Percentiles rank a stretch among this genome's conserved stretches.
Evolutionary conservation across 2,797 vertebrate species (phyloP).

Genomic region (Myripristis jacobus): DNA sequence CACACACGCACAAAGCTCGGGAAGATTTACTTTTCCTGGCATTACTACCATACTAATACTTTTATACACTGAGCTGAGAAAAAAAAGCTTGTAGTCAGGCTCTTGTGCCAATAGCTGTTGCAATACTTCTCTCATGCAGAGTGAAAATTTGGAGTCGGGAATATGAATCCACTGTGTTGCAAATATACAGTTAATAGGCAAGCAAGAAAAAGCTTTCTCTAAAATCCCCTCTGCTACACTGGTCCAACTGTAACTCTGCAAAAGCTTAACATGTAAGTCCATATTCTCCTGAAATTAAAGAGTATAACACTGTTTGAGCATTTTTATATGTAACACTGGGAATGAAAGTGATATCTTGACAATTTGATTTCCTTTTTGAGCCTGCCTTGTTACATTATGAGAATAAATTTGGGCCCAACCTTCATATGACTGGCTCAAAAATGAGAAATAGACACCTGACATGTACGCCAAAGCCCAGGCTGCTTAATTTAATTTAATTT

Average conservation of each 20-base stretch:
- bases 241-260: constrained; percentile 18
- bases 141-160: constrained; percentile 62
- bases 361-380: not conserved
- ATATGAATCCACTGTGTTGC: constrained; percentile 60
- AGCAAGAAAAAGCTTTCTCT: constrained; percentile 50
- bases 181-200: constrained; percentile 53
- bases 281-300: too few relatives aligned
- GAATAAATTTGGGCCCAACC: too few relatives aligned
- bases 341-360: not conserved
- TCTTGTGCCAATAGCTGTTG: constrained; percentile 78
- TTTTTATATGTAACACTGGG: not conserved
- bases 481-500: not conserved
- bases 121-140: constrained; percentile 72
- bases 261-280: too few relatives aligned
- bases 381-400: too few relatives aligned
- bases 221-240: constrained; percentile 44
- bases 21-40: constrained; percentile 81
- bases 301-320: not conserved
- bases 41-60: constrained; percentile 67
- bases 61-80: constrained; percentile 71
- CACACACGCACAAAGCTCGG: constrained; percentile 36
- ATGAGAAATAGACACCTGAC: too few relatives aligned
- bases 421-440: too few relatives aligned
- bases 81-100: constrained; percentile 61
- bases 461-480: too few relatives aligned